A percentile compares a stretch with the other conserved stretches of the same genome.
These are phyloP conservation scores for Caenorhabditis panamensis DNA, from an alignment of 2,888 invertebrate species.

Conservation along the genomic window DNA sequence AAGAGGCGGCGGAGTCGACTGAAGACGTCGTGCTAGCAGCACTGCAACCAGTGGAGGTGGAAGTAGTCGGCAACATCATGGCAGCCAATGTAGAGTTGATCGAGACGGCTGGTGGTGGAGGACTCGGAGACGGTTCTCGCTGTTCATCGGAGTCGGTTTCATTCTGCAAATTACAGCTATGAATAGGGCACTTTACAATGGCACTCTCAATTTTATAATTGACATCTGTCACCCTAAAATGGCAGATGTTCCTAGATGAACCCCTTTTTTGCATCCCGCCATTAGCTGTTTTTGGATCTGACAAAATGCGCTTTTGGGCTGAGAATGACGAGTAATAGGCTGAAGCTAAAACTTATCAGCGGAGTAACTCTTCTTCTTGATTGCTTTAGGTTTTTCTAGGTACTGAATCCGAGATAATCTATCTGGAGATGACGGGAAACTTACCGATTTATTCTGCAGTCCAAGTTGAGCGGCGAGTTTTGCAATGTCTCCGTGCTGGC, in stretches of 20 bases:
- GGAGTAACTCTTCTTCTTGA: too few relatives aligned
- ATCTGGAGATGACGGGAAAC: neutral
- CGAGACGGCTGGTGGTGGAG: slow-evolving; percentile 34
- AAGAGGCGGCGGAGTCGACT: slow-evolving; percentile 46
- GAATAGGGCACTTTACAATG: neutral
- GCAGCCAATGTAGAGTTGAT: slow-evolving; percentile 33
- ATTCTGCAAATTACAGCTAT: slow-evolving; percentile 21
- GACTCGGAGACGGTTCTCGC: slow-evolving; percentile 28
- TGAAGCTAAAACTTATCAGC: slow-evolving; percentile 3
- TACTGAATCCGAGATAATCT: slow-evolving; percentile 5
- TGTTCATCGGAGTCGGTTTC: slow-evolving; percentile 26
- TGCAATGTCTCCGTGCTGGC: slow-evolving; percentile 11
- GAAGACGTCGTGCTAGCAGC: slow-evolving; percentile 46
- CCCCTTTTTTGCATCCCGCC: neutral
- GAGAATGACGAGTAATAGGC: neutral
- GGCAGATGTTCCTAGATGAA: neutral
- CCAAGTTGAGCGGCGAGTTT: slow-evolving; percentile 34
- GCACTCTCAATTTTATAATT: neutral
- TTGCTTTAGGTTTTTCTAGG: too few relatives aligned
- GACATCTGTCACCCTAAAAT: neutral
- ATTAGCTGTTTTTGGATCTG: too few relatives aligned
- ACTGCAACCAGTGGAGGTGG: slow-evolving; percentile 38
- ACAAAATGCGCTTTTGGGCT: neutral
- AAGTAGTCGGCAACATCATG: slow-evolving; percentile 41
- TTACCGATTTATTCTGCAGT: slow-evolving; percentile 29